Base-by-base conservation (phyloP, 2,888 invertebrate genomes). In the Siphlonurus alternatus region DNA sequence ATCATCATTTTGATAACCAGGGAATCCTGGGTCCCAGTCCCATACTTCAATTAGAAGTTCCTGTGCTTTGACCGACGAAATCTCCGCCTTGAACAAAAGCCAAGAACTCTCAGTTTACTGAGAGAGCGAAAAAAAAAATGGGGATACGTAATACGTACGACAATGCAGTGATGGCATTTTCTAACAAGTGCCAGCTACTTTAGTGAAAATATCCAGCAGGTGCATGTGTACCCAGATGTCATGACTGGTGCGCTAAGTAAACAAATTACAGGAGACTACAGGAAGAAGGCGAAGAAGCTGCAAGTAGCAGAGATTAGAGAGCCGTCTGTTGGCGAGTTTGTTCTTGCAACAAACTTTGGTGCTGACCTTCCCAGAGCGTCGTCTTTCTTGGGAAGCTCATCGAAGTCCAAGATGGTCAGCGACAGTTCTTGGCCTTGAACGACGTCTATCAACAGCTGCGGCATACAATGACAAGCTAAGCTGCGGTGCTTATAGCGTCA, bases 341-440 rank as follows among this genome's bases (percentile, higher is more conserved):
- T n/a, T n/a, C n/a, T n/a, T n/a, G n/a, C n/a, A n/a, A n/a, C n/a
- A n/a, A n/a, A n/a, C 5, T 38, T 10, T 38, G 15, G 7, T 38
- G 38, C 84, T 80, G 82, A 90, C 89, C 89, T 89, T 79, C 94
- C 94, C 70, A 94, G 82, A 72, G 83, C 83, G 78, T 94, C 94
- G 79, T 95, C 93, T 70, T 83, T 83, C 75, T 86, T 84, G 72
- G 86, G 83, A 71, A 84, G 81, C 71, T 92, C 89, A 76, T 95
- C 95, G 76, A 87, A 85, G 82, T 95, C 94, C 81, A 85, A 85
- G 69, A 93, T 78, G 74, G 86, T 86, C 70, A 93, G 76, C 72
- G 84, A 83, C 76, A 89, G 78, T 74, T 80, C 80, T 78, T 89
- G 89, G 70, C 88, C 87, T 77, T 83, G 76, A 76, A 85, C 74